Evolutionary conservation across 1,140 invertebrate species (phyloP).

Genomic region (Zaprionus gabonicus): DNA sequence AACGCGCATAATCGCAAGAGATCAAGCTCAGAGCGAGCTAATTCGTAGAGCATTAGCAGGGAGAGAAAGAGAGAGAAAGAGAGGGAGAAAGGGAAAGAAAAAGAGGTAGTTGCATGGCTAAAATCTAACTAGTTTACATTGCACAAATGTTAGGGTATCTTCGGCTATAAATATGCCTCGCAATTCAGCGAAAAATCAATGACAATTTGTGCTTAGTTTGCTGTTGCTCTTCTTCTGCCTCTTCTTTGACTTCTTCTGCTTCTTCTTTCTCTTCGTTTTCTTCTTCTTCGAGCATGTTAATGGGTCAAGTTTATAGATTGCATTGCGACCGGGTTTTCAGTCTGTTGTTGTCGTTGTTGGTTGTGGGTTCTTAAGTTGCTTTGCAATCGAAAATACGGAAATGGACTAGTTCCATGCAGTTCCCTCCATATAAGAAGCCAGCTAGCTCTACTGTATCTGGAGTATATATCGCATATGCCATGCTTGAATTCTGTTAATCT

Average conservation of each 20-base stretch:
- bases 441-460: not conserved
- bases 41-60: not conserved
- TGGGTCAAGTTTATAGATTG: slow-evolving; percentile 82
- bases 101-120: not conserved
- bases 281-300: slow-evolving; percentile 57
- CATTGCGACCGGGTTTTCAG: slow-evolving; percentile 59
- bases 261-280: not conserved
- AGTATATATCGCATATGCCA: slow-evolving; percentile 8
- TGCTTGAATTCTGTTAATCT: slow-evolving; percentile 44
- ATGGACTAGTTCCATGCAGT: slow-evolving; percentile 31
- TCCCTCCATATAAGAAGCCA: not conserved
- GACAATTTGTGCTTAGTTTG: slow-evolving; percentile 38
- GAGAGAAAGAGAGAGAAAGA: not conserved
- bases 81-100: not conserved
- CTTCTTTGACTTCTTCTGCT: not conserved
- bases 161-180: not conserved
- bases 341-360: not conserved
- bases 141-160: not conserved
- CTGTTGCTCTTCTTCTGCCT: slow-evolving; percentile 12
- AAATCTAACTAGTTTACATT: not conserved
- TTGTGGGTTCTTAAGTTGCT: slow-evolving; percentile 11
- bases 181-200: slow-evolving; percentile 71
- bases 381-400: slow-evolving; percentile 54
- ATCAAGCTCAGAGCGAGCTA: not conserved
- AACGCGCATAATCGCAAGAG: not conserved